Evolutionary conservation across 2,797 vertebrate genomes (phyloP), one percentile per base, ranked within the genome.

Genomic region (Semaprochilodus insignis): DNA sequence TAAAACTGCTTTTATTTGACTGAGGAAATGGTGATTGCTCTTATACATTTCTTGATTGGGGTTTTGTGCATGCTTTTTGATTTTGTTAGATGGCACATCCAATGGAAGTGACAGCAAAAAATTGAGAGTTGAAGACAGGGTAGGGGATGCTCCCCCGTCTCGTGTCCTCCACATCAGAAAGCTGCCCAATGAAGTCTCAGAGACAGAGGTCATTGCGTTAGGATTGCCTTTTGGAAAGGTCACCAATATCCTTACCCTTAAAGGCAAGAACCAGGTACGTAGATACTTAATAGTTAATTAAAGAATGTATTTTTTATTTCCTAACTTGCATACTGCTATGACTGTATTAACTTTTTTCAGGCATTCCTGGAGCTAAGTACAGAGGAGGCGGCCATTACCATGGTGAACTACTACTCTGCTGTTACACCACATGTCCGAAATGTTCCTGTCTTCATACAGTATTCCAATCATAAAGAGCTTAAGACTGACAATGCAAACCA

Each of bases 101-200:
- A 99, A 99, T 87, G 98, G 98, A 90, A 98, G 96, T 83, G 98
- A 99, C 90, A 99, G 95, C 93, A 99, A 99, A 93, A 99, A 99
- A 91, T 95, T 97, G 83, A 95, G 96, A 94, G 93, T 97, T 87
- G 98, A 99, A 84, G 96, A 96, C 91, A 95, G 96, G 91, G 95
- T 96, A 91, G 85, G 87, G 1, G 97, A 99, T 88, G 95, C 96
- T 67, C 93, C 96, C 3, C 96, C 98, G 23, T 99, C 98, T 63
- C 97, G 98, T 72, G 98, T 99, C 81, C 97, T 99, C 77, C 98
- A 99, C 94, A 99, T 99, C 90, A 93, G 98, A 87, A 99, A 99
- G 88, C 94, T 99, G 83, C 98, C 98, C 81, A 97, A 95, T 65
- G 97, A 99, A 92, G 97, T 97, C 71, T 97, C 97, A 1, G 98